Conservation (phyloP, 2,113 vertebrate genomes). For the Plecotus auritus region DNA sequence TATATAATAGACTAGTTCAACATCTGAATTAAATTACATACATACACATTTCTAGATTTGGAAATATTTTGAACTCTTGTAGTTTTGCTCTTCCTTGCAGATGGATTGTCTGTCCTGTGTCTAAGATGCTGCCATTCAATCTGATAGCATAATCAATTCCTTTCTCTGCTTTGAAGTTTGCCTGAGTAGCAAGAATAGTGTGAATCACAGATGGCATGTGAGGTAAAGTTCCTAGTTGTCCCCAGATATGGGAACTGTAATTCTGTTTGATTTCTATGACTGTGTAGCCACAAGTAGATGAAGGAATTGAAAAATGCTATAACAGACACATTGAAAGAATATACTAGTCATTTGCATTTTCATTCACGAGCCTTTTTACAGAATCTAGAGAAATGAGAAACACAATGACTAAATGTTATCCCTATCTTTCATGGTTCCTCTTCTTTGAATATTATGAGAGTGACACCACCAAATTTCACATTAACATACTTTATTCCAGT, state of each 20-base stretch:
- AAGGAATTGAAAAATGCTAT: constrained; percentile 2
- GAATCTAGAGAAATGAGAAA: background rate
- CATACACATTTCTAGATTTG: background rate
- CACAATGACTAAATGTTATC: background rate
- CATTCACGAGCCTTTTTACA: background rate
- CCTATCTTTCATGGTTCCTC: background rate
- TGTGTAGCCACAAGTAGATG: background rate
- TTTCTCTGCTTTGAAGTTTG: constrained; percentile 51
- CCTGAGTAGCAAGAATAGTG: constrained; percentile 13
- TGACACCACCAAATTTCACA: background rate
- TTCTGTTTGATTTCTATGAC: background rate
- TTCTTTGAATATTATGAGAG: background rate
- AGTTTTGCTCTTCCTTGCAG: background rate
- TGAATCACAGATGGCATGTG: constrained; percentile 33
- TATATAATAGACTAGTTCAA: background rate
- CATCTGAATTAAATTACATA: constrained; percentile 51
- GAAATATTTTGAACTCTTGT: constrained; percentile 30
- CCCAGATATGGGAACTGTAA: background rate
- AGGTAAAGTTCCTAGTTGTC: background rate
- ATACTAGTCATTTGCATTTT: background rate
- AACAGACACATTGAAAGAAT: background rate
- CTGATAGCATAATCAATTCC: constrained; percentile 61
- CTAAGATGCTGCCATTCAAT: constrained; percentile 24
- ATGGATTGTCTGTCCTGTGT: constrained; percentile 37
- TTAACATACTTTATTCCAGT: background rate